These are phyloP conservation scores for Carassius carassius DNA, from an alignment of 2,113 vertebrate species.

Conservation along the genomic window DNA sequence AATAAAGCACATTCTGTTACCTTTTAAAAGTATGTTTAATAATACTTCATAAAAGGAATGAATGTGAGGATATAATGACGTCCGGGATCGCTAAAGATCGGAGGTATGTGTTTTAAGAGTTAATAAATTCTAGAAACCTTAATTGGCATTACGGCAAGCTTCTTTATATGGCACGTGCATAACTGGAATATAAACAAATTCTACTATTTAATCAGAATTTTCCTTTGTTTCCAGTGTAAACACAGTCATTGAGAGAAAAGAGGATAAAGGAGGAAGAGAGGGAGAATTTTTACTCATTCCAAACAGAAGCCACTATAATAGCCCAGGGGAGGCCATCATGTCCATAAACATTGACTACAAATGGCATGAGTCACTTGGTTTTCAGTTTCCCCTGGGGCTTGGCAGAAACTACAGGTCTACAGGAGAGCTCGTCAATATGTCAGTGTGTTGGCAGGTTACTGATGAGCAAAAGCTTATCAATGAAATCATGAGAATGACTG, in stretches of 20 bases:
- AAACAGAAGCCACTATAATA: slow-evolving; percentile 48
- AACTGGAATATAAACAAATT: too few relatives aligned
- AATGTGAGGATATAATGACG: too few relatives aligned
- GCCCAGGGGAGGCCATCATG: neutral
- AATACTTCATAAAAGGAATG: too few relatives aligned
- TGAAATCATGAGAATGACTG: slow-evolving; percentile 3
- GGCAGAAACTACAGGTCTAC: slow-evolving; percentile 1
- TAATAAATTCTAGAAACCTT: neutral
- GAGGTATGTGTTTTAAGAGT: too few relatives aligned
- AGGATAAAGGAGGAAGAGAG: neutral
- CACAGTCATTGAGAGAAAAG: neutral
- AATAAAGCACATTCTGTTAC: too few relatives aligned
- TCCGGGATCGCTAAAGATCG: too few relatives aligned
- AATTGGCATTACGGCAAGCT: neutral
- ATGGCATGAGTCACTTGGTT: slow-evolving; percentile 43
- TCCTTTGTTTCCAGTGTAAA: too few relatives aligned
- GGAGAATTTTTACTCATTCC: neutral
- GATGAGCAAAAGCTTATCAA: slow-evolving; percentile 19
- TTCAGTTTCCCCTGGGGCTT: slow-evolving; percentile 38
- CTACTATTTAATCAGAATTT: too few relatives aligned
- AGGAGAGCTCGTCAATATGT: slow-evolving; percentile 36
- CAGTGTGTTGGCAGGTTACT: slow-evolving; percentile 33
- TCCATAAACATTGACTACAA: slow-evolving; percentile 48
- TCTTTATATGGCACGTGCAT: neutral
- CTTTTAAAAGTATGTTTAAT: too few relatives aligned